Conservation (phyloP, 2,888 invertebrate genomes). For the Coenonympha glycerion region DNA sequence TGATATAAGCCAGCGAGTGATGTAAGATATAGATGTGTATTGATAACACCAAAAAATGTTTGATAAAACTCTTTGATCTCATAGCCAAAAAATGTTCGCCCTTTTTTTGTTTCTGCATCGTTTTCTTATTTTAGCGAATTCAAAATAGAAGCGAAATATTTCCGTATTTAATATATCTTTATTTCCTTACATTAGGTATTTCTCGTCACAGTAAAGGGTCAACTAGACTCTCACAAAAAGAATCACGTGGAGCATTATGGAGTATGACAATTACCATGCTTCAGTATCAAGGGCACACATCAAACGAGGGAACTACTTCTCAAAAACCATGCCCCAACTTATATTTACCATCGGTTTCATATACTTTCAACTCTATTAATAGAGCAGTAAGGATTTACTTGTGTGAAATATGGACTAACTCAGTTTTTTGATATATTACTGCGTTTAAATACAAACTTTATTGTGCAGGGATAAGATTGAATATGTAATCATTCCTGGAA, state of each 20-base stretch:
- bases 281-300: slow-evolving; percentile 28
- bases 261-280: slow-evolving; percentile 38
- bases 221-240: slow-evolving; percentile 10
- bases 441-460: slow-evolving; percentile 5
- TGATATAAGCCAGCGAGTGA: too few species aligned
- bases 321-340: slow-evolving; percentile 7
- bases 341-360: not conserved
- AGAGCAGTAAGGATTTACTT: not conserved
- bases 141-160: too few species aligned
- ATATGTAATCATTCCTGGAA: not conserved
- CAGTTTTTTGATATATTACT: not conserved
- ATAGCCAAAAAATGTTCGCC: too few species aligned
- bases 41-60: too few species aligned
- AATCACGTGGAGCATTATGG: slow-evolving; percentile 31
- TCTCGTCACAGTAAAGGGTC: slow-evolving; percentile 14
- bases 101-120: too few species aligned
- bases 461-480: not conserved
- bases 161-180: too few species aligned
- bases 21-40: too few species aligned
- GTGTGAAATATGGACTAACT: not conserved
- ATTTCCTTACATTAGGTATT: not conserved
- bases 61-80: too few species aligned
- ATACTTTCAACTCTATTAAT: not conserved
- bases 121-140: too few species aligned
- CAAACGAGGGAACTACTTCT: slow-evolving; percentile 12